These are phyloP conservation scores for Thecocarcelia acutangulata DNA, from an alignment of 2,888 invertebrate species.

Conservation along the genomic window DNA sequence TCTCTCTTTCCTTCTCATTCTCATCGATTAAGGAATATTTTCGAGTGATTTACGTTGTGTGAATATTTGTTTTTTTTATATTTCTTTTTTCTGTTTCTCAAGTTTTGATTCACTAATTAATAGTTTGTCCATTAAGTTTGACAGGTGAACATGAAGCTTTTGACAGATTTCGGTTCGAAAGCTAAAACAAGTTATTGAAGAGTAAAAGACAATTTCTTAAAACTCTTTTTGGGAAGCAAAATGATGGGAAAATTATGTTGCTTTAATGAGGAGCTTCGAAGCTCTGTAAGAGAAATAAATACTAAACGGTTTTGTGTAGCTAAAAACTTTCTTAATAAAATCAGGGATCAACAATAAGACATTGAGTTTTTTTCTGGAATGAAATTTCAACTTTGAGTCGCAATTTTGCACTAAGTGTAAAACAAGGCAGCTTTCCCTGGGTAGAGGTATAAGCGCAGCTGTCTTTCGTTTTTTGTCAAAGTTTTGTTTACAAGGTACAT, in stretches of 20 bases:
- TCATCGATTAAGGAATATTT: conserved; percentile 77
- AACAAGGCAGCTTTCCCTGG: too few species aligned
- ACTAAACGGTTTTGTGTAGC: too few species aligned
- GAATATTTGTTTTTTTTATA: conserved; percentile 41
- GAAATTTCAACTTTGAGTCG: too few species aligned
- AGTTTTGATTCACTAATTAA: conserved; percentile 78
- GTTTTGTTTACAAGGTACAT: too few species aligned
- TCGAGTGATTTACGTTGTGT: conserved; percentile 71
- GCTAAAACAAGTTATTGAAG: conserved; percentile 13
- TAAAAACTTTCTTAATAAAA: too few species aligned
- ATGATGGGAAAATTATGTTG: background rate
- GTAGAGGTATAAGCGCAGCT: background rate
- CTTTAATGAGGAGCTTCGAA: too few species aligned
- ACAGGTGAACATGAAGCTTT: conserved; percentile 78
- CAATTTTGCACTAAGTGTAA: too few species aligned
- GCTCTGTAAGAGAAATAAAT: too few species aligned
- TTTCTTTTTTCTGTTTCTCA: background rate
- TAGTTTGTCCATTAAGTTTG: conserved; percentile 79
- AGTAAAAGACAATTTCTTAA: background rate
- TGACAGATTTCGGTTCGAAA: conserved; percentile 74
- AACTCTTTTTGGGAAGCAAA: background rate
- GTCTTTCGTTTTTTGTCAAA: too few species aligned
- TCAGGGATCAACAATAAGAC: too few species aligned
- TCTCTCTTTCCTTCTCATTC: conserved; percentile 60
- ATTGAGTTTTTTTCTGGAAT: too few species aligned